phyloP scores from a whole-genome alignment of 2,888 invertebrate genomes.

The Dendrolimus houi region DNA sequence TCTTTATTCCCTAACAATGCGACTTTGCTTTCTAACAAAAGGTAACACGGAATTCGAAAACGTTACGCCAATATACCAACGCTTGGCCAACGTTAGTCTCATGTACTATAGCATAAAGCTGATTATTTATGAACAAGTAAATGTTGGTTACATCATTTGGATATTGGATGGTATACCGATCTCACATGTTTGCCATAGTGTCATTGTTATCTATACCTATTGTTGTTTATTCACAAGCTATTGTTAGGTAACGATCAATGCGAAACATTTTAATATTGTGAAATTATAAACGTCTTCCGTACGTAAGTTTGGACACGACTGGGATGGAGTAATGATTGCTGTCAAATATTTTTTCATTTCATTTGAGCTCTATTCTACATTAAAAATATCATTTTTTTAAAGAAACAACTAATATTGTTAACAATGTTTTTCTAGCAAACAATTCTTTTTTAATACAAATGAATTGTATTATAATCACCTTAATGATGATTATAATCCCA shows the following conservation, averaged over 20 bases:
- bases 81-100: constrained; percentile 13
- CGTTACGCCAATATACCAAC: constrained; percentile 3
- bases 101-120: constrained; percentile 3
- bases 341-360: no score
- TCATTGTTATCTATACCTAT: constrained; percentile 74
- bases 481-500: no score
- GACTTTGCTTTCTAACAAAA: constrained; percentile 65
- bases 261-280: constrained; percentile 75
- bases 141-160: constrained; percentile 20
- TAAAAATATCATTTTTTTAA: no score
- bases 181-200: constrained; percentile 71
- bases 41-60: constrained; percentile 16
- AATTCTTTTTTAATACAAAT: no score
- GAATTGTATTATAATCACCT: no score
- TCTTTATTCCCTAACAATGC: constrained; percentile 65
- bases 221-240: constrained; percentile 60
- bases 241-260: constrained; percentile 63
- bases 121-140: constrained; percentile 1
- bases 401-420: no score
- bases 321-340: constrained; percentile 14
- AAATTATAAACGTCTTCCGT: constrained; percentile 75
- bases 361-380: no score
- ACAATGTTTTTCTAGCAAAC: no score
- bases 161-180: constrained; percentile 31
- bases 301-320: constrained; percentile 24